Percentiles rank a stretch among this genome's conserved stretches.
phyloP scores from a whole-genome alignment of 2,113 vertebrate genomes.

The Megaceryle torquata region DNA sequence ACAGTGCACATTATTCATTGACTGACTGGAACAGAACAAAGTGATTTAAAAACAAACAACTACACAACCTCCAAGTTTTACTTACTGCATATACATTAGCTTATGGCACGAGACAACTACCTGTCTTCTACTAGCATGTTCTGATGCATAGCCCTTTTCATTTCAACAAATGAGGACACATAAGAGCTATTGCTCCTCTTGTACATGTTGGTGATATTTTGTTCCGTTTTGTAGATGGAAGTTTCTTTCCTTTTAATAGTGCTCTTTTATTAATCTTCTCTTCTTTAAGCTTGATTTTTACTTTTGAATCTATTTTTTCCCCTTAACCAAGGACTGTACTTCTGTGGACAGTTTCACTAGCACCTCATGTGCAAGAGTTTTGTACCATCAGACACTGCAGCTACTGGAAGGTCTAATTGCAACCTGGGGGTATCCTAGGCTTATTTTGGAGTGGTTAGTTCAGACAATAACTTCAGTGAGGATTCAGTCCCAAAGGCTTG shows the following conservation, averaged over 20 bases:
- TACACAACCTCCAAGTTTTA: neutral
- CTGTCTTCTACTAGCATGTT: neutral
- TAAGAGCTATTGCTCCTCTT: neutral
- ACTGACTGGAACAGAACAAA: neutral
- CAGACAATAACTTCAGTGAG: neutral
- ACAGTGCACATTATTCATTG: neutral
- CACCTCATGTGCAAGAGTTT: neutral
- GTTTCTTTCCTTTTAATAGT: neutral
- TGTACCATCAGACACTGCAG: neutral
- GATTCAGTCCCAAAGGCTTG: neutral
- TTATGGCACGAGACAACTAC: neutral
- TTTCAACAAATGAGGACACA: neutral
- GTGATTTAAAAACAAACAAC: neutral
- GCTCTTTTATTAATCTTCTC: neutral
- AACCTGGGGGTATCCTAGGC: neutral
- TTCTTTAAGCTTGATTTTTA: neutral
- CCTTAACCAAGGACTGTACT: neutral
- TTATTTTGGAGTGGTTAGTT: neutral
- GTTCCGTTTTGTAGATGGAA: neutral
- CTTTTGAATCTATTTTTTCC: neutral
- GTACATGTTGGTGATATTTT: accelerated
- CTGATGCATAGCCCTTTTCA: neutral
- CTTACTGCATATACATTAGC: neutral
- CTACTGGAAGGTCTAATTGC: neutral
- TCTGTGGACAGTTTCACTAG: neutral